Base-by-base conservation (phyloP, 2,888 invertebrate species). In the Stenodema calcarata region DNA sequence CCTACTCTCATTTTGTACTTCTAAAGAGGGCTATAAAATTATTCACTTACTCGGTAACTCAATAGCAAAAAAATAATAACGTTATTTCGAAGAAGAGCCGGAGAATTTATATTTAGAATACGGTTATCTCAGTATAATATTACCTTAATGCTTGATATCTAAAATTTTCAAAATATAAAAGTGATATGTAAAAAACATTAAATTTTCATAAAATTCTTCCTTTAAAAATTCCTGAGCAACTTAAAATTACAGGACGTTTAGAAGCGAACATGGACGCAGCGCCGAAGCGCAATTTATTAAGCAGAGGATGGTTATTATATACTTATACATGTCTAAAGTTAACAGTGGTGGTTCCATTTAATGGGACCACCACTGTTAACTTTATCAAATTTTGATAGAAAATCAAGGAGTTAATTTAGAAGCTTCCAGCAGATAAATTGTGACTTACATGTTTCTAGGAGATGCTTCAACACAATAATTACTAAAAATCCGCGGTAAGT, bases 201-300 rank as follows among this genome's bases (percentile, higher is more conserved):
- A 78, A 78, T 23, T 78, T 78, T 78, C 23, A 23, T 76, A 70
- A n/a, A 12, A 42, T 78, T 78, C 14, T 84, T 84, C 35, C 23
- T 50, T 69, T 86, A 42, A 23, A 86, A 82, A 86, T 86, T 78
- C 81, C 81, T 86, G 86, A 86, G 86, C 86, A 86, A 86, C 62
- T 80, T 75, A 86, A 86, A 86, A 86, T 79, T 81, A 81, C 70
- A 86, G 86, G 86, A 86, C 86, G 86, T 86, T 86, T 82, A 84
- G 50, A 86, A 86, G 86, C 86, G 69, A 79, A 79, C 18, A 78
- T 86, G 86, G 86, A 86, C 86, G 85, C 44, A 30, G 85, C 85
- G 75, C 50, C 6, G 12, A 16, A 30, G 75, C 85, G 79, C 86
- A 73, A 44, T 84, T 84, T 16, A 54, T 78, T 78, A 80, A 54